phyloP scores from a whole-genome alignment of 1,140 invertebrate species.

The Acromyrmex charruanus region DNA sequence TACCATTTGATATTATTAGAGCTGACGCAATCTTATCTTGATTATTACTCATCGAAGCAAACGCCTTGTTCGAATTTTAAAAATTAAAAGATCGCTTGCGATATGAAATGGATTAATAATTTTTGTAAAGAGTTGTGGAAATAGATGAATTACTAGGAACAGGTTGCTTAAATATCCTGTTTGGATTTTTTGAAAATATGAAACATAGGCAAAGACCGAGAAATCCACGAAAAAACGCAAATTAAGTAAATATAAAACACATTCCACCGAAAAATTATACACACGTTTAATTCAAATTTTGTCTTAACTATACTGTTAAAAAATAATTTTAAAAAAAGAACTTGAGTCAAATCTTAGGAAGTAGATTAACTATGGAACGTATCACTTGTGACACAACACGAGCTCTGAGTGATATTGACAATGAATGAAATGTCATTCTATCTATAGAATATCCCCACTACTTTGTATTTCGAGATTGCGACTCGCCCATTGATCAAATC shows the following conservation, averaged over 20 bases:
- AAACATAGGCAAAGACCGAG: neutral
- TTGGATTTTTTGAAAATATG: neutral
- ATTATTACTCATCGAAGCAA: too few species aligned
- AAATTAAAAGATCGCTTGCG: neutral
- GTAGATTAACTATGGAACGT: neutral
- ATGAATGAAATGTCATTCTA: too few species aligned
- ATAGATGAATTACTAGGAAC: neutral
- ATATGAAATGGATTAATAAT: neutral
- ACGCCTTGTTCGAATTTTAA: too few species aligned
- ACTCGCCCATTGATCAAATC: neutral
- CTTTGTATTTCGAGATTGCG: neutral
- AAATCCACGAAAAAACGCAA: neutral
- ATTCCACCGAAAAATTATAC: neutral
- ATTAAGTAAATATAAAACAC: neutral
- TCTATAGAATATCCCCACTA: constrained; percentile 9
- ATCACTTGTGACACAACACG: neutral
- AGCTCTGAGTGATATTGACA: neutral
- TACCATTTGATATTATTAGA: too few species aligned
- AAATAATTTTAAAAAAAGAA: neutral
- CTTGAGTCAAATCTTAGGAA: neutral
- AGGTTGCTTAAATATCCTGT: neutral
- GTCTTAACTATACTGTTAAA: neutral
- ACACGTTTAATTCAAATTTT: constrained; percentile 6
- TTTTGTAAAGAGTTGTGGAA: neutral
- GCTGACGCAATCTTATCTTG: too few species aligned